Evolutionary conservation across 2,113 vertebrate genomes (phyloP).

Genomic region (Salvelinus sp.): DNA sequence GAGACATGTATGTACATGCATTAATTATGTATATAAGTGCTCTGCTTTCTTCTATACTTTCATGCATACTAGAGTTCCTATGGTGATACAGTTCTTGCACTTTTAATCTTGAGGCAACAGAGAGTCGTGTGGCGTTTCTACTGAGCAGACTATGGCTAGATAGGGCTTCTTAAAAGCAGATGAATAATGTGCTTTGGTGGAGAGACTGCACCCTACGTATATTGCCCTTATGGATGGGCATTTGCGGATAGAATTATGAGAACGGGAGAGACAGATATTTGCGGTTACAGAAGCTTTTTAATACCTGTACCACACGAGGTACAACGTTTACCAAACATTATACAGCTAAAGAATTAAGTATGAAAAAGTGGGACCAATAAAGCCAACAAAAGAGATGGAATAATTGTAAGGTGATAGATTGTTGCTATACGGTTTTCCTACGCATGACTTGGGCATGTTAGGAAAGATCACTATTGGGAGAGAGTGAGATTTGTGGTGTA

Average conservation of each 20-base stretch:
- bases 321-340: too few relatives aligned
- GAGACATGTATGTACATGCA: background rate
- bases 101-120: background rate
- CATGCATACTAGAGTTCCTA: background rate
- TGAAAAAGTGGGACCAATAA: too few relatives aligned
- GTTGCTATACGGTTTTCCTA: too few relatives aligned
- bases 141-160: slow-evolving; percentile 26
- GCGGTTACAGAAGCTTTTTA: background rate
- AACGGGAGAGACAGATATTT: background rate
- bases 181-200: slow-evolving; percentile 34
- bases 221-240: background rate
- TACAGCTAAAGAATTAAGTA: too few relatives aligned
- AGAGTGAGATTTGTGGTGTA: background rate
- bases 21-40: background rate
- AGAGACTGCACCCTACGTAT: slow-evolving; percentile 4
- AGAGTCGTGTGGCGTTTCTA: background rate
- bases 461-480: too few relatives aligned
- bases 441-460: too few relatives aligned
- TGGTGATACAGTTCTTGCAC: background rate
- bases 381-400: too few relatives aligned
- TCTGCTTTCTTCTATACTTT: background rate
- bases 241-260: background rate
- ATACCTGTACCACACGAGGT: too few relatives aligned
- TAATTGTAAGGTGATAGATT: too few relatives aligned
- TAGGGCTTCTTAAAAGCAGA: slow-evolving; percentile 33